A percentile compares a stretch with the other conserved stretches of the same genome.
Conservation (phyloP, 2,113 vertebrate genomes). For the Polypterus senegalus region DNA sequence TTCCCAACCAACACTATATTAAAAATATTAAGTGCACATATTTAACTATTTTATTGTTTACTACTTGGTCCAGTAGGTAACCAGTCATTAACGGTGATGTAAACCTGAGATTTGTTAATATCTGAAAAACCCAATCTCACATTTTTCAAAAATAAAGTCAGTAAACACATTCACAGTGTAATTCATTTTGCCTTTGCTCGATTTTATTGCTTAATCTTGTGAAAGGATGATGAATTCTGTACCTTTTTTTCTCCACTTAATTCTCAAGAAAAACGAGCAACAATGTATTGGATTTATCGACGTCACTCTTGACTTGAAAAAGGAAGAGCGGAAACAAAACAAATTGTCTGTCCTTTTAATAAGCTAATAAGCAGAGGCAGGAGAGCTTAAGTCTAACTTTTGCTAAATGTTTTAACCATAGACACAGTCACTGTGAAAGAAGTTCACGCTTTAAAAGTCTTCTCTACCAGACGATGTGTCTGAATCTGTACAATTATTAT, state of each 20-base stretch:
- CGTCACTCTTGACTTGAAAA: slow-evolving; percentile 4
- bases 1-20: no score
- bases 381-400: not conserved
- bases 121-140: not conserved
- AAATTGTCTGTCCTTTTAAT: not conserved
- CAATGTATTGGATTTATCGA: slow-evolving; percentile 3
- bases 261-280: slow-evolving; percentile 4
- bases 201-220: slow-evolving; percentile 1
- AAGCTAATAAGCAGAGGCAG: slow-evolving; percentile 3
- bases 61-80: no score
- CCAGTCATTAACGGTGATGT: no score
- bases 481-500: no score
- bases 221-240: slow-evolving; percentile 2
- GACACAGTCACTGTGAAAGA: no score
- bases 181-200: slow-evolving; percentile 4
- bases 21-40: no score
- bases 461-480: no score
- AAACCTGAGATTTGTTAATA: no score
- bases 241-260: not conserved
- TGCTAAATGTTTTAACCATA: no score
- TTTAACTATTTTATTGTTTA: no score
- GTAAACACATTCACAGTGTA: slow-evolving; percentile 1
- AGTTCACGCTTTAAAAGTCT: no score
- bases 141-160: slow-evolving; percentile 1
- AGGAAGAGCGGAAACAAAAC: slow-evolving; percentile 2